A percentile compares a stretch with the other conserved stretches of the same genome.
Conservation (phyloP, 2,113 vertebrate species). For the Monarcha castaneiventris region DNA sequence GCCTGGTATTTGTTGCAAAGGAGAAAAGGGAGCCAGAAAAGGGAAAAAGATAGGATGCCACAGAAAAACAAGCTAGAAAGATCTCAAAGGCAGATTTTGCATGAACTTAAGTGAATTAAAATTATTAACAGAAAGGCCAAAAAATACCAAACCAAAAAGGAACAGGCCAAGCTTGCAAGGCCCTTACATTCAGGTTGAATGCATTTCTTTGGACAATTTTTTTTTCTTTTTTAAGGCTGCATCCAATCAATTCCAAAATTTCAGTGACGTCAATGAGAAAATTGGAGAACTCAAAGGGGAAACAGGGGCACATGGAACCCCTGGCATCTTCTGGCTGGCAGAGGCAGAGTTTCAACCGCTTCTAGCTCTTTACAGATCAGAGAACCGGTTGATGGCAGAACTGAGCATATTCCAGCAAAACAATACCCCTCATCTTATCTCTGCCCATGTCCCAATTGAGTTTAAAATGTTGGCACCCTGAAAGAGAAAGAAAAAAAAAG, state of each 20-base stretch:
- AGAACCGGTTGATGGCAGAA: slow-evolving; percentile 65
- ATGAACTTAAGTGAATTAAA: slow-evolving; percentile 28
- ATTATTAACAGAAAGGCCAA: slow-evolving; percentile 36
- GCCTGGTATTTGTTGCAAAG: neutral
- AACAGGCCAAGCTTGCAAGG: slow-evolving; percentile 53
- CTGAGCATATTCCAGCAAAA: slow-evolving; percentile 62
- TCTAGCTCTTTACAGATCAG: slow-evolving; percentile 57
- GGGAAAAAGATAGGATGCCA: slow-evolving; percentile 8
- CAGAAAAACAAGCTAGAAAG: slow-evolving; percentile 24
- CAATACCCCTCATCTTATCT: slow-evolving; percentile 66
- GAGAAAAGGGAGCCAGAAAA: slow-evolving; percentile 13
- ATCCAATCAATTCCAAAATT: slow-evolving; percentile 58
- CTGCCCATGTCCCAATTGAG: slow-evolving; percentile 62
- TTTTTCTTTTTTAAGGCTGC: slow-evolving; percentile 26
- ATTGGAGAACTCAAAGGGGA: slow-evolving; percentile 46
- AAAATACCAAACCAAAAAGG: slow-evolving; percentile 41
- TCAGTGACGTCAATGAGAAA: slow-evolving; percentile 46
- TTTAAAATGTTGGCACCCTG: slow-evolving; percentile 63
- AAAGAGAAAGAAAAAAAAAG: slow-evolving; percentile 63
- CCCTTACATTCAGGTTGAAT: slow-evolving; percentile 53
- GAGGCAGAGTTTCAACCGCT: slow-evolving; percentile 59
- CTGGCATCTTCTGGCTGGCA: slow-evolving; percentile 60
- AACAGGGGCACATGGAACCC: slow-evolving; percentile 25
- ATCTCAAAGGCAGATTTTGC: slow-evolving; percentile 26
- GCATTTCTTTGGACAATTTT: slow-evolving; percentile 49